Evolutionary conservation across 2,797 vertebrate species (phyloP).

Genomic region (Chelon auratus): DNA sequence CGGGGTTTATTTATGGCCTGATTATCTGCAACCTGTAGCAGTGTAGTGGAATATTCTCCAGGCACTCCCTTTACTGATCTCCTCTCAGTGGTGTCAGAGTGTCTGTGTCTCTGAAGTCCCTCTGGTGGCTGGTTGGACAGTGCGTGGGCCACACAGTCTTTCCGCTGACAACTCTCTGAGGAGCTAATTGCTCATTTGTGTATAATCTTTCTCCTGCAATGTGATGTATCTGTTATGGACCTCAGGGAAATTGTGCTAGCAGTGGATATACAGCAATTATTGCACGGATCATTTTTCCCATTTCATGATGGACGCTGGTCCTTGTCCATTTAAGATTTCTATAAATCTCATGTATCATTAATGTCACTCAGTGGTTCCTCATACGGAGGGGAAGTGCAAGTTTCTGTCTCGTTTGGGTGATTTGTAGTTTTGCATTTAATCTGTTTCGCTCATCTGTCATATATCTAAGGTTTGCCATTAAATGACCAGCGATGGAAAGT

Average conservation of each 20-base stretch:
- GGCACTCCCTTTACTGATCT: conserved; percentile 29
- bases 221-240: conserved; percentile 24
- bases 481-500: conserved; percentile 44
- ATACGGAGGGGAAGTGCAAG: conserved; percentile 7
- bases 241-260: conserved; percentile 22
- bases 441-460: conserved; percentile 32
- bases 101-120: conserved; percentile 32
- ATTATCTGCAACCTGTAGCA: conserved; percentile 45
- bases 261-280: conserved; percentile 39
- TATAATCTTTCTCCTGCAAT: conserved; percentile 35
- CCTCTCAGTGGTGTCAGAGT: conserved; percentile 8
- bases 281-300: conserved; percentile 17
- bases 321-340: conserved; percentile 20
- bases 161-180: conserved; percentile 56
- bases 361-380: conserved; percentile 7
- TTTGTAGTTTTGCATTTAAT: conserved; percentile 27
- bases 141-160: conserved; percentile 44
- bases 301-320: conserved; percentile 21
- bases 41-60: conserved; percentile 26
- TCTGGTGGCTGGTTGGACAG: conserved; percentile 34
- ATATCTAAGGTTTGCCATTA: conserved; percentile 38
- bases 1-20: conserved; percentile 24
- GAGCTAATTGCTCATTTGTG: conserved; percentile 62
- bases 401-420: conserved; percentile 1
- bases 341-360: conserved; percentile 26